phyloP scores from a whole-genome alignment of 2,888 invertebrate species.

The Eupithecia vulgata region DNA sequence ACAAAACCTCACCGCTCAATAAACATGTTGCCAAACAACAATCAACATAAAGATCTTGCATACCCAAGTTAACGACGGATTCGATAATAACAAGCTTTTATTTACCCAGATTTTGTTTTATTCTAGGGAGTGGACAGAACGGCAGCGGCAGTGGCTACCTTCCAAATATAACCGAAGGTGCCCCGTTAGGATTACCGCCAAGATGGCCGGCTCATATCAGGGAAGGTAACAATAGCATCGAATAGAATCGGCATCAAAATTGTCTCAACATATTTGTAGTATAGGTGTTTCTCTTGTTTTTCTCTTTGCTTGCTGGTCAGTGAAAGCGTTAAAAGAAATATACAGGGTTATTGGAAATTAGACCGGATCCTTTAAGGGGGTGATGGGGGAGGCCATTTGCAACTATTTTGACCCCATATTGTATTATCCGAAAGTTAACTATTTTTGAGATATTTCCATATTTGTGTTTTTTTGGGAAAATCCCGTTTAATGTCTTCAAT shows the following conservation, averaged over 20 bases:
- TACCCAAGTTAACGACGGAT: background rate
- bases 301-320: background rate
- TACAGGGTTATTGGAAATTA: too few relatives aligned
- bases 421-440: too few relatives aligned
- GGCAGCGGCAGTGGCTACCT: conserved; percentile 68
- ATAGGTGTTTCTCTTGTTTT: background rate
- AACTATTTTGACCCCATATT: too few relatives aligned
- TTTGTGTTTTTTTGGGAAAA: too few relatives aligned
- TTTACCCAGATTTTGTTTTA: background rate
- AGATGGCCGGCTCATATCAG: conserved; percentile 73
- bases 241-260: background rate
- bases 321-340: too few relatives aligned
- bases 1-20: too few relatives aligned
- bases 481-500: too few relatives aligned
- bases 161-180: conserved; percentile 79
- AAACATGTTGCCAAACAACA: too few relatives aligned
- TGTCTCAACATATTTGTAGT: background rate
- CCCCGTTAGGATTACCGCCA: conserved; percentile 71
- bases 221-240: conserved; percentile 67
- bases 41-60: background rate
- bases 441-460: too few relatives aligned
- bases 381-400: too few relatives aligned
- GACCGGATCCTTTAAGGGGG: too few relatives aligned
- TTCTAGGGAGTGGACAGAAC: conserved; percentile 48
- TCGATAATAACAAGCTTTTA: background rate